Evolutionary conservation across 1,140 invertebrate genomes (phyloP).

Genomic region (Lepidotrigona ventralis): DNA sequence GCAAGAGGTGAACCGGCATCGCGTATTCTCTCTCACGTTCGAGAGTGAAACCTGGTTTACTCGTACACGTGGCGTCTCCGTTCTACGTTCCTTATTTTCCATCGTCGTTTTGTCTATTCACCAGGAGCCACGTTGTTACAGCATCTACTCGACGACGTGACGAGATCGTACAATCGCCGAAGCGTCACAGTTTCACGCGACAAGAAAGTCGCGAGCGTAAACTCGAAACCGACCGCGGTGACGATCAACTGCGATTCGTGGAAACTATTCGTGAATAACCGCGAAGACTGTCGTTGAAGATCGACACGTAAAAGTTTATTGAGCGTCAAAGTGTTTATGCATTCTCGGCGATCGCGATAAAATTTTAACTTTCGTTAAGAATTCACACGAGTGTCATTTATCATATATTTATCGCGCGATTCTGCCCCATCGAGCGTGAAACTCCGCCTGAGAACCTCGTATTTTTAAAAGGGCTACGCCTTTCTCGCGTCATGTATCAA

Average conservation of each 20-base stretch:
- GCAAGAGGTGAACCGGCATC: background rate
- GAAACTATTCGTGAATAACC: too few relatives aligned
- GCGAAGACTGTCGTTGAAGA: too few relatives aligned
- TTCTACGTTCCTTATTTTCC: background rate
- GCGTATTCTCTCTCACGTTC: background rate
- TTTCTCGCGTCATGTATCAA: background rate
- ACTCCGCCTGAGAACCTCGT: background rate
- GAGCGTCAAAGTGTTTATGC: background rate
- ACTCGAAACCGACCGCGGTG: background rate
- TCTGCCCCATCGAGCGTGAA: background rate
- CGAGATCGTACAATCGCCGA: background rate
- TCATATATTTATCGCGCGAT: background rate
- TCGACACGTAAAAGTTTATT: slow-evolving; percentile 26
- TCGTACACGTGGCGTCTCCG: background rate
- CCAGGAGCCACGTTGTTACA: background rate
- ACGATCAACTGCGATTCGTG: background rate
- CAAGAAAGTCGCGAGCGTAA: background rate
- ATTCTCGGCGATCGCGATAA: slow-evolving; percentile 3
- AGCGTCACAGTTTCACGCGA: background rate
- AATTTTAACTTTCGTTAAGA: slow-evolving; percentile 21
- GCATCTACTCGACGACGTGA: background rate
- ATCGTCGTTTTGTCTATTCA: background rate
- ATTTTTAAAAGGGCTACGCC: background rate
- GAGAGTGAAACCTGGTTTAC: slow-evolving; percentile 1
- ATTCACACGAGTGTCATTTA: slow-evolving; percentile 39